A percentile compares a stretch with the other conserved stretches of the same genome.
These are phyloP conservation scores for Zaprionus lineosus DNA, from an alignment of 2,888 invertebrate species.

Conservation along the genomic window DNA sequence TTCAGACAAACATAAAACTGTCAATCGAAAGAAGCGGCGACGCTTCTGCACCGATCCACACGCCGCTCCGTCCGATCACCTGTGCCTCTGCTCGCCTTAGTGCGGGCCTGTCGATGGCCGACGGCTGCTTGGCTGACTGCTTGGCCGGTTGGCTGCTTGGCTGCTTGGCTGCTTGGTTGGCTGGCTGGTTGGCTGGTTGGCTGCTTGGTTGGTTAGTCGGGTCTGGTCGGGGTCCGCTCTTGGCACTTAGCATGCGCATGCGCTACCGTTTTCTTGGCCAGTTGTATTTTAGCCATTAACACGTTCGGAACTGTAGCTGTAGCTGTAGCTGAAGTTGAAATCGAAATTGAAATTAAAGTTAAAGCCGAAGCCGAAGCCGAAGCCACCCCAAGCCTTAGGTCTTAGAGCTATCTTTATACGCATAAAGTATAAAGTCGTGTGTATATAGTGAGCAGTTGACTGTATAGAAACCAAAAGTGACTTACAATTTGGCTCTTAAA, in stretches of 20 bases:
- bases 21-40: constrained; percentile 44
- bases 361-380: constrained; percentile 41
- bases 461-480: constrained; percentile 62
- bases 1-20: constrained; percentile 47
- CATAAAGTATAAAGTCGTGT: constrained; percentile 21
- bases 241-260: constrained; percentile 68
- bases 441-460: no score
- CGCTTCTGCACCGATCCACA: constrained; percentile 6
- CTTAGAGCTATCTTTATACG: constrained; percentile 22
- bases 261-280: constrained; percentile 79
- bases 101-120: constrained; percentile 22
- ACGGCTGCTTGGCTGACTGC: constrained; percentile 3
- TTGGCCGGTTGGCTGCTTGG: not conserved
- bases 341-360: constrained; percentile 22
- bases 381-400: constrained; percentile 60
- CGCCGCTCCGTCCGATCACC: not conserved
- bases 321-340: constrained; percentile 50
- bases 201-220: constrained; percentile 10
- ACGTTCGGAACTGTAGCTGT: constrained; percentile 75
- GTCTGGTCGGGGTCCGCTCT: constrained; percentile 19
- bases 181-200: constrained; percentile 13
- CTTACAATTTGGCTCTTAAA: constrained; percentile 44
- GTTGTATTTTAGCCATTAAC: constrained; percentile 81
- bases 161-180: not conserved
- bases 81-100: constrained; percentile 5